These are phyloP conservation scores for Sphaeramia orbicularis DNA, from an alignment of 2,797 vertebrate genomes.

Conservation along the genomic window DNA sequence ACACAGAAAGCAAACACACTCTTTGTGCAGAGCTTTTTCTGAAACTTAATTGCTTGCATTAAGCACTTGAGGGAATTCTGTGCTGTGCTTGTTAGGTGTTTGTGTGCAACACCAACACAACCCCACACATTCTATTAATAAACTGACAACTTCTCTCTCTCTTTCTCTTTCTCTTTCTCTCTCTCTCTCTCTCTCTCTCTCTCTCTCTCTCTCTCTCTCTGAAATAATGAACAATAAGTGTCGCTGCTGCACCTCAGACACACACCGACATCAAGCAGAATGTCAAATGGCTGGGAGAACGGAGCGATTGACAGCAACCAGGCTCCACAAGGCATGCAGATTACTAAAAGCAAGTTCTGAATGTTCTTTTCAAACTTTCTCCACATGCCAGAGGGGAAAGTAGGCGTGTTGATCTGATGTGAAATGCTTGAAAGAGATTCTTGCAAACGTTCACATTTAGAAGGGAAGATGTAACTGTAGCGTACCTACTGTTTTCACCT, in stretches of 20 bases:
- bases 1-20: slow-evolving; percentile 46
- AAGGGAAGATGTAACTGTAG: slow-evolving; percentile 57
- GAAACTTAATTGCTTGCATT: slow-evolving; percentile 80
- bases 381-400: slow-evolving; percentile 68
- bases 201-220: slow-evolving; percentile 51
- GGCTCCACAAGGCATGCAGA: slow-evolving; percentile 78
- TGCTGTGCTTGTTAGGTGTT: slow-evolving; percentile 79
- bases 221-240: slow-evolving; percentile 86
- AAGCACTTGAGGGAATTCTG: slow-evolving; percentile 79
- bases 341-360: slow-evolving; percentile 81
- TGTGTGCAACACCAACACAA: slow-evolving; percentile 79
- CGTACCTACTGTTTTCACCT: slow-evolving; percentile 59
- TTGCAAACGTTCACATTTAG: slow-evolving; percentile 63
- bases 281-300: slow-evolving; percentile 81
- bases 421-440: slow-evolving; percentile 73
- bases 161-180: slow-evolving; percentile 23
- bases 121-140: slow-evolving; percentile 82
- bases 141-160: slow-evolving; percentile 69
- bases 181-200: slow-evolving; percentile 19
- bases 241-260: slow-evolving; percentile 80
- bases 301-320: slow-evolving; percentile 77
- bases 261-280: slow-evolving; percentile 83
- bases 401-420: slow-evolving; percentile 71
- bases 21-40: slow-evolving; percentile 68
- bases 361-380: slow-evolving; percentile 81